Conservation (phyloP, 2,113 vertebrate genomes). For the Ceyx melanurus region DNA sequence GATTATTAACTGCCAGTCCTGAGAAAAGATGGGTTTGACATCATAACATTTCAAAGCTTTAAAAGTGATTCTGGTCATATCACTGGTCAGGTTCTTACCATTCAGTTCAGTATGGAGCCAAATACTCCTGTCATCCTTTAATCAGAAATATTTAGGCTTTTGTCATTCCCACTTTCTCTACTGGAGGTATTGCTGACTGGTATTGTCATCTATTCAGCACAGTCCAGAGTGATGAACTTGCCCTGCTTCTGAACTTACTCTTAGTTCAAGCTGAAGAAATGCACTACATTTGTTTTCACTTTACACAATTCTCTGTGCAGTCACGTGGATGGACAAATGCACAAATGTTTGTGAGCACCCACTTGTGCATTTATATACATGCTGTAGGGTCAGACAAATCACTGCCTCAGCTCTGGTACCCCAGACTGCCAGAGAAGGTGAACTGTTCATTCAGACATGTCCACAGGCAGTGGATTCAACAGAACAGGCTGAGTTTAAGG, state of each 20-base stretch:
- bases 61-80: rapidly evolving
- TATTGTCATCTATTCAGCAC: background rate
- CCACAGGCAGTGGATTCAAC: background rate
- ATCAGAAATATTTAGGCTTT: background rate
- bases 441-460: background rate
- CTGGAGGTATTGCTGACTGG: background rate
- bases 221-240: background rate
- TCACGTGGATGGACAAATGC: background rate
- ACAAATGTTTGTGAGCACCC: background rate
- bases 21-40: background rate
- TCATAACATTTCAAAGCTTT: background rate
- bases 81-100: background rate
- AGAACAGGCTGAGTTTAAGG: background rate
- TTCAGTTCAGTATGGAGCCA: background rate
- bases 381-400: background rate
- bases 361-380: background rate
- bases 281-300: background rate
- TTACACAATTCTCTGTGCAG: background rate
- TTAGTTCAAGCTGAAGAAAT: background rate
- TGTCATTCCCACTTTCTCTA: background rate
- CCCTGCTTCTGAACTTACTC: background rate
- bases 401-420: background rate
- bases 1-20: background rate
- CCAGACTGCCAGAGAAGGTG: background rate
- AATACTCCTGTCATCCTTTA: background rate